A percentile compares a stretch with the other conserved stretches of the same genome.
These are phyloP conservation scores for Otolemur garnettii DNA, from an alignment of 2,113 vertebrate genomes.

Conservation along the genomic window DNA sequence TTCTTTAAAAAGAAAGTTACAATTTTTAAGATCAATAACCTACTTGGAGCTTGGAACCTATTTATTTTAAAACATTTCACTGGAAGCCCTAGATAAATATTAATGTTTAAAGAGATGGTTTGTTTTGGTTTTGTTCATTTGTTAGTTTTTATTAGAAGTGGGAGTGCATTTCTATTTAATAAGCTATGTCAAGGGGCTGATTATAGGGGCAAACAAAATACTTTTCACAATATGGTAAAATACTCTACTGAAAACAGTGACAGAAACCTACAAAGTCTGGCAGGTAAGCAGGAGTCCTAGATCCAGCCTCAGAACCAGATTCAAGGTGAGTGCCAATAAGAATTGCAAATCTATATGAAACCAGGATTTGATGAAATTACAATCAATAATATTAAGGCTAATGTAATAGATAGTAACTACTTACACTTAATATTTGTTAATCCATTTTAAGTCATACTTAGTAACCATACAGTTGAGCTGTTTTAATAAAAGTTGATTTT, in stretches of 20 bases:
- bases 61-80: constrained; percentile 34
- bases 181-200: background rate
- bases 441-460: background rate
- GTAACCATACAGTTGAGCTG: background rate
- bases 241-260: background rate
- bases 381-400: background rate
- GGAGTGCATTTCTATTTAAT: background rate
- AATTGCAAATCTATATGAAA: constrained; percentile 18
- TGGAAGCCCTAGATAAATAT: background rate
- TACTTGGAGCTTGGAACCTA: background rate
- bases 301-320: background rate
- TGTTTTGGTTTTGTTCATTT: constrained; percentile 3
- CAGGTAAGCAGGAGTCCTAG: background rate
- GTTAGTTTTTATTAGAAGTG: background rate
- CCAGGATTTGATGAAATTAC: background rate
- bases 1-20: background rate
- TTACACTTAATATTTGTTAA: background rate
- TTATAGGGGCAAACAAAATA: background rate
- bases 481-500: constrained; percentile 23
- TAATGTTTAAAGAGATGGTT: background rate
- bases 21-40: constrained; percentile 29
- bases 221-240: background rate
- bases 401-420: background rate
- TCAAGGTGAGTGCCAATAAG: background rate
- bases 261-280: background rate